Percentiles rank a stretch among this genome's conserved stretches.
These are phyloP conservation scores for Artibeus lituratus DNA, from an alignment of 2,797 vertebrate species.

Conservation along the genomic window DNA sequence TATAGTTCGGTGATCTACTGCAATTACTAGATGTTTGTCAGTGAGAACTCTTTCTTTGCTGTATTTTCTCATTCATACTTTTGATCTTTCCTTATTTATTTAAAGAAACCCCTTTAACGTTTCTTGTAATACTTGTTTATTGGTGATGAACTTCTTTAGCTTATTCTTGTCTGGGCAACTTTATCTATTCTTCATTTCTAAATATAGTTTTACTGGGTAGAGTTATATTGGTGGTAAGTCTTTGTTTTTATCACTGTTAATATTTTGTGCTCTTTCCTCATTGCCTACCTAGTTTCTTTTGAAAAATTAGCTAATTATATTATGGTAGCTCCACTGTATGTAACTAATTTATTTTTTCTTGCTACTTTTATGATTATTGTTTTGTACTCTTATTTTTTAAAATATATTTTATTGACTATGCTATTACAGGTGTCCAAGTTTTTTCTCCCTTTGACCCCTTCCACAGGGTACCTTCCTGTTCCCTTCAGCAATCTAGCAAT, in stretches of 20 bases:
- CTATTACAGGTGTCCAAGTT: too few relatives aligned
- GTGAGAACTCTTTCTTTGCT: background rate
- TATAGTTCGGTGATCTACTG: background rate
- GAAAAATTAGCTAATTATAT: background rate
- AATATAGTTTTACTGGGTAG: background rate
- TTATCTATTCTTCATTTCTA: background rate
- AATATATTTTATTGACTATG: too few relatives aligned
- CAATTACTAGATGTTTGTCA: background rate
- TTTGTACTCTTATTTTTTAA: background rate
- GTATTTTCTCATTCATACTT: background rate
- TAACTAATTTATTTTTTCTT: background rate
- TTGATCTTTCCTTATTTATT: background rate
- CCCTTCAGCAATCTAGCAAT: too few relatives aligned
- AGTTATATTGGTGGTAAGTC: background rate
- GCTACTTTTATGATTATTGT: background rate
- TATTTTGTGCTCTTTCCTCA: background rate
- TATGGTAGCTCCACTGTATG: background rate
- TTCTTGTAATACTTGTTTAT: background rate
- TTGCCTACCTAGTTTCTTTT: background rate
- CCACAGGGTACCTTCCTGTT: too few relatives aligned
- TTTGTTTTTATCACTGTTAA: background rate
- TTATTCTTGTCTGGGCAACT: background rate
- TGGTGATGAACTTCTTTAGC: background rate
- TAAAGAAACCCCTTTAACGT: background rate
- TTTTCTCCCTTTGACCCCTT: too few relatives aligned